Base-by-base conservation (phyloP, 2,797 vertebrate species). In the Poeciliopsis turneri region DNA sequence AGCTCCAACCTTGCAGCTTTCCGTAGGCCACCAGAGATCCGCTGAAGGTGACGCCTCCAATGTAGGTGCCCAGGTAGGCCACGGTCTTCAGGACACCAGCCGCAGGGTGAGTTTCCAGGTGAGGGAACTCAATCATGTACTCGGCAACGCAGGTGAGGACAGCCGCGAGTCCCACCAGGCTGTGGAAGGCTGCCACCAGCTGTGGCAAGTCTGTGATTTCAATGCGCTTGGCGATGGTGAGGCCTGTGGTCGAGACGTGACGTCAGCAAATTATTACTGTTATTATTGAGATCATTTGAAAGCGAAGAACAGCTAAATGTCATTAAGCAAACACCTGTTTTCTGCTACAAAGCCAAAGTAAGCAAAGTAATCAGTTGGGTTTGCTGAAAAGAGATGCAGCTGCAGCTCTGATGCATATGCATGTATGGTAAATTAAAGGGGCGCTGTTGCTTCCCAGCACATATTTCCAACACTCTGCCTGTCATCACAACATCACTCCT, bases 161-260 rank as follows among this genome's bases (percentile, higher is more conserved):
- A 2, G 95, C 96, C n/a, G 96, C 95, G 92, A 96, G 90, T 20
- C 89, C 93, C 84, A 94, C 94, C 33, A 96, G 95, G 92, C 95
- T 95, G 87, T 96, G 96, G 93, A 98, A 97, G 57, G 94, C 95
- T 49, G 96, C 95, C 86, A 97, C 95, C 25, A 96, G 91, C 93
- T 96, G 95, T 23, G 94, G 94, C 92, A 97, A 88, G 88, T 96
- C 96, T 71, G 94, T 92, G 87, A 96, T 96, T 93, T 97, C 94
- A 72, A 94, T 96, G 72, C 93, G 94, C 92, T 97, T 97, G 88
- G 95, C 95, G 83, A 95, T 95, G 49, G 94, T 96, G 87, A 96
- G 91, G 92, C 96, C 96, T 97, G 83, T 53, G 61, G 72, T 12
- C 0, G 1, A 69, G 49, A 81, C 36, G 39, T 5, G 13, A n/a